These are phyloP conservation scores for Cataglyphis hispanica DNA, from an alignment of 1,140 invertebrate species.

Conservation along the genomic window DNA sequence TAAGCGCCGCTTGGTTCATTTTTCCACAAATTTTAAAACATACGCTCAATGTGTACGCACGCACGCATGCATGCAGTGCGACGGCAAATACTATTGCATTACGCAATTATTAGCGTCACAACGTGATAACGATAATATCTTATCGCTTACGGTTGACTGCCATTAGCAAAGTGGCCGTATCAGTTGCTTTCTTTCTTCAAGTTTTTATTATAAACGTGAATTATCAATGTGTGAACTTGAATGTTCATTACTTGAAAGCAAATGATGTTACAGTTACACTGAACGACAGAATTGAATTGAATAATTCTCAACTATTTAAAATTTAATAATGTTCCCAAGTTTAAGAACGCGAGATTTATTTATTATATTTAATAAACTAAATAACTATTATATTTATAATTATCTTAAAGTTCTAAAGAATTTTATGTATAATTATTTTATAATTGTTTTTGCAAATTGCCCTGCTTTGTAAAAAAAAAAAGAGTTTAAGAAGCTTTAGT, in stretches of 20 bases:
- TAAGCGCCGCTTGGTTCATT: not conserved
- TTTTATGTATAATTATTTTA: not conserved
- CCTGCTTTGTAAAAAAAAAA: not conserved
- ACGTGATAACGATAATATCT: constrained; percentile 51
- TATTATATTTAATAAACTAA: not conserved
- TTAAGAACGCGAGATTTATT: not conserved
- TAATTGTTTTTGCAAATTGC: not conserved
- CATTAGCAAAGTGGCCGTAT: not conserved
- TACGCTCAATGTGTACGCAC: not conserved
- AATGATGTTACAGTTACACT: not conserved
- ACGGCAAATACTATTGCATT: constrained; percentile 4
- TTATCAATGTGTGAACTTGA: not conserved
- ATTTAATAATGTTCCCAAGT: not conserved
- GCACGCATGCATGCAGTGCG: not conserved
- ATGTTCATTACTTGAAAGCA: not conserved
- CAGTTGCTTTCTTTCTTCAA: not conserved
- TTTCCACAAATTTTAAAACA: not conserved
- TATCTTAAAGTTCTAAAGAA: not conserved
- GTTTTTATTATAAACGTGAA: not conserved
- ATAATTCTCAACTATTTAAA: not conserved
- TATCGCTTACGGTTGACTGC: constrained; percentile 32
- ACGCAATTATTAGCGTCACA: constrained; percentile 20
- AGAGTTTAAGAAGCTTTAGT: not conserved
- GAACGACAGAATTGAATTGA: not conserved
- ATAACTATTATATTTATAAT: not conserved